Conservation (phyloP, 1,140 invertebrate genomes). For the Agrypnia vestita region DNA sequence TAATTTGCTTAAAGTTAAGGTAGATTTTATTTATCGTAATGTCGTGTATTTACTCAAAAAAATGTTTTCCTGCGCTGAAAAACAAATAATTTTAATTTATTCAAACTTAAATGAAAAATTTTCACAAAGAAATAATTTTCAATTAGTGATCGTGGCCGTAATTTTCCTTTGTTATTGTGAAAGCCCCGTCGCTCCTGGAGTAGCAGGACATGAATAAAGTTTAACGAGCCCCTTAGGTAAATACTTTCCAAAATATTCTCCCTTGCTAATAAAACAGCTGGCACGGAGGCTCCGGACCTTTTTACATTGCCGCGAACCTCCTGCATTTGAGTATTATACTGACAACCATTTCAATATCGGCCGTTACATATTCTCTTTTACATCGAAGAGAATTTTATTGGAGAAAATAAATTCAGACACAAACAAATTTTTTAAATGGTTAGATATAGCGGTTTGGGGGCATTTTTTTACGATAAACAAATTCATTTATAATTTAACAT, state of each 20-base stretch:
- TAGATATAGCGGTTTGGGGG: background rate
- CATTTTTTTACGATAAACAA: too few relatives aligned
- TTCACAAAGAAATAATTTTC: constrained; percentile 41
- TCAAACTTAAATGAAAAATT: constrained; percentile 32
- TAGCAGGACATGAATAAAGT: constrained; percentile 43
- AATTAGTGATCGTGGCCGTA: constrained; percentile 43
- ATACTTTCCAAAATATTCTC: constrained; percentile 34
- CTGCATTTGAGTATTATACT: constrained; percentile 11
- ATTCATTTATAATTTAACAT: too few relatives aligned
- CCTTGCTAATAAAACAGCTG: constrained; percentile 35
- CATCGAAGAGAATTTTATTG: too few relatives aligned
- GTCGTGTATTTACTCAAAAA: constrained; percentile 9
- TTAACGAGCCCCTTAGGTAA: constrained; percentile 47
- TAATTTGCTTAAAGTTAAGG: background rate
- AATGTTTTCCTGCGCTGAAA: constrained; percentile 8
- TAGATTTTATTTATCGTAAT: background rate
- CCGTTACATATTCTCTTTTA: too few relatives aligned
- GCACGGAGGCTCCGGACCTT: constrained; percentile 28
- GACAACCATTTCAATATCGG: constrained; percentile 35
- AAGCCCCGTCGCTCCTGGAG: constrained; percentile 31
- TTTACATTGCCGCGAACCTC: constrained; percentile 16
- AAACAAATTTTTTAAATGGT: background rate
- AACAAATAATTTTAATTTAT: constrained; percentile 31
- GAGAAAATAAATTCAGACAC: too few relatives aligned
- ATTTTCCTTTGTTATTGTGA: constrained; percentile 44